A percentile compares a stretch with the other conserved stretches of the same genome.
These are phyloP conservation scores for Therioaphis trifolii DNA, from an alignment of 2,888 invertebrate species.

Conservation along the genomic window DNA sequence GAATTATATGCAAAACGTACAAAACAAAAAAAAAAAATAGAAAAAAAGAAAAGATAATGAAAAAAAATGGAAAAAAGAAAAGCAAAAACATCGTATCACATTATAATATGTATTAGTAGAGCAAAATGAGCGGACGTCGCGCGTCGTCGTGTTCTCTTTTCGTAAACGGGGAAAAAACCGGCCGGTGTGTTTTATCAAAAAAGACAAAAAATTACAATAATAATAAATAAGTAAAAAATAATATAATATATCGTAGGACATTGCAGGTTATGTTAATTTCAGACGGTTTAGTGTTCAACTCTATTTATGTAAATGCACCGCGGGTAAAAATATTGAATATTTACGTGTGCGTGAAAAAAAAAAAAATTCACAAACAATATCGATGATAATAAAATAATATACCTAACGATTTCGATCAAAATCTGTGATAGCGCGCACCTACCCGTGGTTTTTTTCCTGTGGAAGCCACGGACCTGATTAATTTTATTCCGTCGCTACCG, in stretches of 20 bases:
- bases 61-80: not conserved
- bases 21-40: not conserved
- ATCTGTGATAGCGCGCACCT: conserved; percentile 13
- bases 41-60: not conserved
- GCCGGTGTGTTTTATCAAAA: no score
- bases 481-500: conserved; percentile 47
- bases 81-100: not conserved
- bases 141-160: no score
- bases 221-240: not conserved
- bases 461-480: conserved; percentile 22
- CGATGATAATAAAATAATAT: no score
- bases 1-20: no score
- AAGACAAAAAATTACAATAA: no score
- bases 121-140: no score
- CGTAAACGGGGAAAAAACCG: no score
- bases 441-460: not conserved
- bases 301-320: conserved; percentile 10
- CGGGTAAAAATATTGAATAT: not conserved
- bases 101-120: not conserved
- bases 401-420: conserved; percentile 9
- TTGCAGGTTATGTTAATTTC: conserved; percentile 18
- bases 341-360: not conserved
- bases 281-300: not conserved
- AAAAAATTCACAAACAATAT: not conserved
- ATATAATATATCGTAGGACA: not conserved